Percentiles rank a stretch among this genome's conserved stretches.
phyloP scores from a whole-genome alignment of 2,888 invertebrate species.

The Acanthosepion lycidas region DNA sequence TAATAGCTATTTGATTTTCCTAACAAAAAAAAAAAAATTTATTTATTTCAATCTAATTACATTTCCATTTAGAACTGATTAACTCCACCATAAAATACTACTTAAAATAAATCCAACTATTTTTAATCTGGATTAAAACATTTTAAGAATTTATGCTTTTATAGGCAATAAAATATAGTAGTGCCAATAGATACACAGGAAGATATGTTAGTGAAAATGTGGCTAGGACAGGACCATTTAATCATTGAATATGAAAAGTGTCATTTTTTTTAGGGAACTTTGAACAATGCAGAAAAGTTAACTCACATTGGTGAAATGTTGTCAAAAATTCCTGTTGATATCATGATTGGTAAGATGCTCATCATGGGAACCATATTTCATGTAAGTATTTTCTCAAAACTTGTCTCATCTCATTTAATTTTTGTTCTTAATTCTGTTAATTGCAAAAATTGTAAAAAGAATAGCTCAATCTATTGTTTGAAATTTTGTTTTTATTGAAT shows the following conservation, averaged over 20 bases:
- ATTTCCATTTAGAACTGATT: too few species aligned
- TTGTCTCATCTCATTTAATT: neutral
- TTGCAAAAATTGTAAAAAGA: neutral
- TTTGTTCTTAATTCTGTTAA: neutral
- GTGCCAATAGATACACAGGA: too few species aligned
- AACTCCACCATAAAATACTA: too few species aligned
- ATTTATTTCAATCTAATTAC: too few species aligned
- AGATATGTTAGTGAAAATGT: too few species aligned
- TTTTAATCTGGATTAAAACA: too few species aligned
- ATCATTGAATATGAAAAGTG: neutral
- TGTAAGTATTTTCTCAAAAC: slow-evolving; percentile 58
- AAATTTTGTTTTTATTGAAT: neutral
- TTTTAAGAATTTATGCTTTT: too few species aligned
- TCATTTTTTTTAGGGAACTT: slow-evolving; percentile 80
- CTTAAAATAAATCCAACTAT: too few species aligned
- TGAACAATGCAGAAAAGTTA: slow-evolving; percentile 83
- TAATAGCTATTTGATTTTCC: too few species aligned
- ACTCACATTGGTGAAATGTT: slow-evolving; percentile 88
- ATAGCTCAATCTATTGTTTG: neutral
- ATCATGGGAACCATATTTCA: slow-evolving; percentile 92
- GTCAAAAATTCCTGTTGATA: slow-evolving; percentile 93
- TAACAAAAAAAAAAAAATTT: too few species aligned
- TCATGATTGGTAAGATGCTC: slow-evolving; percentile 95
- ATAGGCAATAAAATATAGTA: too few species aligned
- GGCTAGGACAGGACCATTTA: neutral